Evolutionary conservation across 1,140 invertebrate genomes (phyloP), one percentile per base, ranked within the genome.

Genomic region (Mya arenaria): DNA sequence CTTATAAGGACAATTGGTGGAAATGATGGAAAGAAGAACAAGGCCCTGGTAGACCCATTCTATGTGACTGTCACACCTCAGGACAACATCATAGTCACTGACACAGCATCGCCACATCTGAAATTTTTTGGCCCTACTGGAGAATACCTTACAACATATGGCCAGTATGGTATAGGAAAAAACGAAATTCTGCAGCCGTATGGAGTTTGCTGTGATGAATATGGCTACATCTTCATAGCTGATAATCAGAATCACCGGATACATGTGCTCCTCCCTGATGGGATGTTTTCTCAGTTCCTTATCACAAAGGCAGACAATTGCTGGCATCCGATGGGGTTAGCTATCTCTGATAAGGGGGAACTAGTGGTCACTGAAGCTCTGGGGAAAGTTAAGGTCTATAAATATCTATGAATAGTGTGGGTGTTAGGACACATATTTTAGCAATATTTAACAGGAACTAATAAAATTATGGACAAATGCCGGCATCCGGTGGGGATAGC

Each of bases 381-480:
- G 39, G 91, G 91, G 4, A 89, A 89, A 83, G 83, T 92, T 37
- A 90, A 89, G 68, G 73, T 89, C 6, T 91, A 85, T 58, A 88
- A 89, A 83, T 92, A 92, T 74, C 85, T 91, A 28, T 92, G 69
- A 87, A n/a, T n/a, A n/a, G n/a, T n/a, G n/a, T n/a, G n/a, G n/a
- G n/a, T n/a, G n/a, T n/a, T n/a, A n/a, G n/a, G n/a, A n/a, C n/a
- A n/a, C n/a, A n/a, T n/a, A n/a, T n/a, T n/a, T n/a, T n/a, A n/a
- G n/a, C n/a, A n/a, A n/a, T n/a, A n/a, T n/a, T n/a, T n/a, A n/a
- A n/a, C n/a, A n/a, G n/a, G n/a, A n/a, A n/a, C n/a, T n/a, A n/a
- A n/a, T n/a, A n/a, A n/a, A n/a, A n/a, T n/a, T n/a, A n/a, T n/a
- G n/a, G n/a, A n/a, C n/a, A n/a, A n/a, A n/a, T n/a, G n/a, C n/a